Conservation (phyloP, 2,113 vertebrate species). For the Amphilophus citrinellus region DNA sequence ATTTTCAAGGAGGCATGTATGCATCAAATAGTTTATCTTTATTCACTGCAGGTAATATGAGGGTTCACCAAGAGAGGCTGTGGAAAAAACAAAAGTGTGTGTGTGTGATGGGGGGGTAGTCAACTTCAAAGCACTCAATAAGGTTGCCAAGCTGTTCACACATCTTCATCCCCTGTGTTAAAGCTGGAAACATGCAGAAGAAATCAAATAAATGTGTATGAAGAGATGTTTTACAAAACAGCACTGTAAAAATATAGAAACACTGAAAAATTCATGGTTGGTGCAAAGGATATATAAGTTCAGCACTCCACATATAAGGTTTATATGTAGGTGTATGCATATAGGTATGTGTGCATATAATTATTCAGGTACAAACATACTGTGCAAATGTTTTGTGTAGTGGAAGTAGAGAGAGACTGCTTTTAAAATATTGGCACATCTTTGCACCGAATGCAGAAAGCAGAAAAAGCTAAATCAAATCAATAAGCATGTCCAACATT, state of each 20-base stretch:
- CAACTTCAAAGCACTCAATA: slow-evolving; percentile 70
- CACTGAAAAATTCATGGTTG: neutral
- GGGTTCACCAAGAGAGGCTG: slow-evolving; percentile 60
- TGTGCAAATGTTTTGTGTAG: neutral
- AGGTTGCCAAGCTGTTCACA: slow-evolving; percentile 74
- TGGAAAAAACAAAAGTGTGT: slow-evolving; percentile 16
- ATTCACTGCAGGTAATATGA: slow-evolving; percentile 58
- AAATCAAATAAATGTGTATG: slow-evolving; percentile 52
- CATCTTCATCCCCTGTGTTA: slow-evolving; percentile 61
- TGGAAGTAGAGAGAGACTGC: neutral
- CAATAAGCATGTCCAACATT: neutral
- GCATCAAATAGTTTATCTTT: slow-evolving; percentile 53
- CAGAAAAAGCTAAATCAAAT: neutral
- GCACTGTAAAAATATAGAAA: neutral
- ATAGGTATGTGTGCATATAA: neutral
- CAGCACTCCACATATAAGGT: neutral
- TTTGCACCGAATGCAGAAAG: neutral
- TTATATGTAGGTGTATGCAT: neutral
- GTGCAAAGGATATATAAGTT: neutral
- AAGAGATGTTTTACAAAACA: slow-evolving; percentile 24
- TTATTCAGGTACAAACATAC: neutral
- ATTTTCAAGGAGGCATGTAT: slow-evolving; percentile 26
- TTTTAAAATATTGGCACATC: neutral
- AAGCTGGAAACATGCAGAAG: slow-evolving; percentile 53
- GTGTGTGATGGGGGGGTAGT: slow-evolving; percentile 20